Evolutionary conservation across 2,113 vertebrate species (phyloP), one percentile per base, ranked within the genome.

Genomic region (Carlito syrichta): DNA sequence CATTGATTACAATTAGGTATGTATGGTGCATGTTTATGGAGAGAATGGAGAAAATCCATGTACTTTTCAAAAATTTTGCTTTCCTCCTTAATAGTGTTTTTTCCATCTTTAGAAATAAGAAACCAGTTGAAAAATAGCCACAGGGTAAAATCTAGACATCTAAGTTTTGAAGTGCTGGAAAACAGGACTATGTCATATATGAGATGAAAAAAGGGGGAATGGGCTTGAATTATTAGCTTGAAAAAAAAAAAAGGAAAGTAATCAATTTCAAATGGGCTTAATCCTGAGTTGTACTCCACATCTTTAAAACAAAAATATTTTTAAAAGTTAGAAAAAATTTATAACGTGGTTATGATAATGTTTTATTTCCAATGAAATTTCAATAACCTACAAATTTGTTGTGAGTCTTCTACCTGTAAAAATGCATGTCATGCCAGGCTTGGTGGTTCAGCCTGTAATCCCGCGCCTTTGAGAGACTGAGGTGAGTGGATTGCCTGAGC

Each of bases 1-100:
- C 3, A 48, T 38, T 58, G 35, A 32, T 60, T 50, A 89, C 12
- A 58, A 48, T 45, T 23, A 58, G 17, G 1, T n/a, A n/a, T n/a
- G n/a, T n/a, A n/a, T n/a, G 1, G 4, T 85, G 19, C n/a, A 30
- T 3, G 11, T 54, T 8, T 79, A 1, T 32, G 23, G 38, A 78
- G 1, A 8, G 12, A 56, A 11, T 84, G 4, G 19, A 79, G n/a
- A 77, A 1, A 1, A 58, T 56, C 38, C 25, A 35, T 9, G 0
- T 40, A 54, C 8, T 88, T n/a, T n/a, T n/a, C n/a, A n/a, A n/a
- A n/a, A n/a, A n/a, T n/a, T n/a, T n/a, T n/a, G n/a, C n/a, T n/a
- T n/a, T n/a, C n/a, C n/a, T n/a, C n/a, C n/a, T n/a, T n/a, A n/a
- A n/a, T n/a, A n/a, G n/a, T n/a, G n/a, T n/a, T n/a, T n/a, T n/a